phyloP scores from a whole-genome alignment of 2,888 invertebrate species.

The Itoplectis maculator region DNA sequence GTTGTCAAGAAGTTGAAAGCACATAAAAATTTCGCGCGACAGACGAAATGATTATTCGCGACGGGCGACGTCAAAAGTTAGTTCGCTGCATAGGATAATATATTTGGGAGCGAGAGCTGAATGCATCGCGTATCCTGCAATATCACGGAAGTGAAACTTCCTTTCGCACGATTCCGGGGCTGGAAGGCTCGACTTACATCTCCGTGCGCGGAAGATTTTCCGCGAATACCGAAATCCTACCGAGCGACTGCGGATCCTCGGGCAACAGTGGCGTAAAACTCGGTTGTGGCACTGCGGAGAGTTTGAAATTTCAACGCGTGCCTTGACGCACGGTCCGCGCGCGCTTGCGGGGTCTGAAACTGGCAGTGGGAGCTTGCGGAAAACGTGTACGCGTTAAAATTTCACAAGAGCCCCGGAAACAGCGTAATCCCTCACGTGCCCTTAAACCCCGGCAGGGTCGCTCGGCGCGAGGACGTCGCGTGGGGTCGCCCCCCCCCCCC shows the following conservation, averaged over 20 bases:
- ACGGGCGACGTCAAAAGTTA: neutral
- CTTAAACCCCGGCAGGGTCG: constrained; percentile 64
- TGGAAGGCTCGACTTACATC: neutral
- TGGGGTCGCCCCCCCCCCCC: no score
- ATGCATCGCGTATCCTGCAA: neutral
- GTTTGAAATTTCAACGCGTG: constrained; percentile 70
- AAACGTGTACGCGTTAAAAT: constrained; percentile 69
- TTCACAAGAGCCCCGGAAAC: constrained; percentile 69
- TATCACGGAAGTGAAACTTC: constrained; percentile 5
- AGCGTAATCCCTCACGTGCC: constrained; percentile 69
- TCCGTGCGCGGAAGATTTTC: neutral
- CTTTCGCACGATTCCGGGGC: neutral
- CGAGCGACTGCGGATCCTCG: neutral
- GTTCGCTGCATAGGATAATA: neutral
- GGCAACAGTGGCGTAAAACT: constrained; percentile 65
- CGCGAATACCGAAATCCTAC: neutral
- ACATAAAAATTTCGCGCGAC: neutral
- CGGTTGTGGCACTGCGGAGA: constrained; percentile 68
- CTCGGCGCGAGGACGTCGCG: neutral
- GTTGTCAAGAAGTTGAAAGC: neutral
- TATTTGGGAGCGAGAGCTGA: neutral
- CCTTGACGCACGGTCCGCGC: constrained; percentile 4
- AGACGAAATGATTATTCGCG: neutral
- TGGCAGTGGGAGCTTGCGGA: constrained; percentile 22
- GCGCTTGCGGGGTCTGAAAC: neutral